Evolutionary conservation across 2,797 vertebrate species (phyloP).

Genomic region (Linurgus olivaceus): DNA sequence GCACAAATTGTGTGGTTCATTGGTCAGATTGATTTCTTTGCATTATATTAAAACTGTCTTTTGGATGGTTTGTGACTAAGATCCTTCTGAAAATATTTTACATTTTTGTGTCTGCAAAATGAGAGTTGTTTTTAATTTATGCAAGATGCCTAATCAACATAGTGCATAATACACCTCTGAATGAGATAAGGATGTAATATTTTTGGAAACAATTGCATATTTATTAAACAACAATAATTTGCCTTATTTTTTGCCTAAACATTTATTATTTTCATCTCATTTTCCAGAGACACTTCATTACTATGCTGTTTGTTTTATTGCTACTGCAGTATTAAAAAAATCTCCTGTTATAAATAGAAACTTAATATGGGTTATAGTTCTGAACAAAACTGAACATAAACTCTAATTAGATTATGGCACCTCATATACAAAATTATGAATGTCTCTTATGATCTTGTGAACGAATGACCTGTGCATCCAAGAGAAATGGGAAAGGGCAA

Average conservation of each 20-base stretch:
- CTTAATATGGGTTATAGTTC: background rate
- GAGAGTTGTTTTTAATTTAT: background rate
- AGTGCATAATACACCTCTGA: background rate
- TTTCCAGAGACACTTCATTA: slow-evolving; percentile 13
- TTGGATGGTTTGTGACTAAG: background rate
- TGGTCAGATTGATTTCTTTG: background rate
- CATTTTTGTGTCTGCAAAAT: background rate
- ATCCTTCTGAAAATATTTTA: background rate
- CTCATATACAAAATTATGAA: background rate
- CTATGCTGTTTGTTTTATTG: background rate
- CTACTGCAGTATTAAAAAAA: background rate
- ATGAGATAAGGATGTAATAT: background rate
- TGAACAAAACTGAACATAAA: background rate
- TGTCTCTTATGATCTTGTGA: background rate
- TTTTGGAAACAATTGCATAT: background rate
- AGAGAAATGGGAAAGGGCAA: slow-evolving; percentile 40
- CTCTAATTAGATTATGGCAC: background rate
- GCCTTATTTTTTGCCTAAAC: background rate
- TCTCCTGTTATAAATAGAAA: background rate
- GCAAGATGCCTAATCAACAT: background rate
- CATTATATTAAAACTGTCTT: background rate
- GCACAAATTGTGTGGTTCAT: background rate
- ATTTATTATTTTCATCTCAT: slow-evolving; percentile 14
- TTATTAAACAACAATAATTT: background rate
- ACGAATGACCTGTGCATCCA: background rate